Evolutionary conservation across 2,797 vertebrate species (phyloP).

Genomic region (Sebastes minor): DNA sequence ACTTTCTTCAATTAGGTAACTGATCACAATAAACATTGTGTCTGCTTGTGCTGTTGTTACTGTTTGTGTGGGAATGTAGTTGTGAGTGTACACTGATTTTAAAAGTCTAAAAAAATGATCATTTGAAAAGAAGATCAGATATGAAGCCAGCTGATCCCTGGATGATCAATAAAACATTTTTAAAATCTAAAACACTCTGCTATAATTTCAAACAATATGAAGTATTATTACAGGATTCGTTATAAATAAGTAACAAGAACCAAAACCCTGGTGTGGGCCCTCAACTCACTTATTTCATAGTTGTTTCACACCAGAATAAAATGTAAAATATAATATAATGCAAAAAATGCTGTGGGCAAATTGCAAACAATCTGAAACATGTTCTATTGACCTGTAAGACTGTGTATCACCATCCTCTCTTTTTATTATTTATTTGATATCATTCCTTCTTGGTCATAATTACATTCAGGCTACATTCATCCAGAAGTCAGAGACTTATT

Average conservation of each 20-base stretch:
- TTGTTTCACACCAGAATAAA: background rate
- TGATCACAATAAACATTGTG: background rate
- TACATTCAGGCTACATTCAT: background rate
- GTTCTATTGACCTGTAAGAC: background rate
- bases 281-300: background rate
- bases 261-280: background rate
- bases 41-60: background rate
- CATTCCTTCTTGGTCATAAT: background rate
- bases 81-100: background rate
- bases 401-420: background rate
- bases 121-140: background rate
- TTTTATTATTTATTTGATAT: background rate
- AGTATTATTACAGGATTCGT: background rate
- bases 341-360: background rate
- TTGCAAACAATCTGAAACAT: background rate
- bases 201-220: background rate
- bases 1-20: background rate
- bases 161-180: background rate
- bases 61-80: too few relatives aligned
- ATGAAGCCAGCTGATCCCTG: background rate
- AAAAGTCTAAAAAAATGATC: background rate
- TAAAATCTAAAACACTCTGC: background rate
- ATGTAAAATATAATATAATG: background rate
- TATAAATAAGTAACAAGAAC: background rate
- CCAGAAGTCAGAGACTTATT: background rate